phyloP scores from a whole-genome alignment of 2,797 vertebrate genomes.

The Xiphorhynchus erythropygius region DNA sequence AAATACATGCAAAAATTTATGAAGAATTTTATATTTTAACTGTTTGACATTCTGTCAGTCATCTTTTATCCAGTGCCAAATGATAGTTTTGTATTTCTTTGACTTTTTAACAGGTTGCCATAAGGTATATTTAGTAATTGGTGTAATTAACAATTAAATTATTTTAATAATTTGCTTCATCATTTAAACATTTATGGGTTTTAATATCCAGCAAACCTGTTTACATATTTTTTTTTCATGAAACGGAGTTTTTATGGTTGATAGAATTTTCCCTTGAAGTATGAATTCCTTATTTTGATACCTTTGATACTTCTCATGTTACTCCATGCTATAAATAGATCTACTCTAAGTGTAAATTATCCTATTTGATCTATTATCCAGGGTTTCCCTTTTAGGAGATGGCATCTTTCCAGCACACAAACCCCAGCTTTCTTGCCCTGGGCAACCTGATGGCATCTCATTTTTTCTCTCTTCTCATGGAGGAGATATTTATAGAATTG shows the following conservation, averaged over 20 bases:
- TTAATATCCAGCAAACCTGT: not conserved
- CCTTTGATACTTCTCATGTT: not conserved
- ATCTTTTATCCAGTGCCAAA: not conserved
- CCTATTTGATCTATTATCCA: not conserved
- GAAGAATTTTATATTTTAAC: not conserved
- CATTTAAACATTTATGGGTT: not conserved
- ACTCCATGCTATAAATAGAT: not conserved
- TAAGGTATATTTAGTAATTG: not conserved
- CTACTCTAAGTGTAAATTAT: not conserved
- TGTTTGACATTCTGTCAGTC: not conserved
- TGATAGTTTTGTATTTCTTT: not conserved
- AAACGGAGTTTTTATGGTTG: not conserved
- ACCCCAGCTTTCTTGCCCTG: not conserved
- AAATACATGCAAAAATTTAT: not conserved
- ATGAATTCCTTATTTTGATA: not conserved
- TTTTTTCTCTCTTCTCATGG: not conserved
- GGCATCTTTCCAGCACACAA: not conserved
- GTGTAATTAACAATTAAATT: not conserved
- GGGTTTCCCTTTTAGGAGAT: not conserved
- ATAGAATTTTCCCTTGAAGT: not conserved
- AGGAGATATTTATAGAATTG: not conserved
- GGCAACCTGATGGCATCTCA: not conserved
- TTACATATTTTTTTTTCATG: accelerated
- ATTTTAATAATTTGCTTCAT: not conserved
- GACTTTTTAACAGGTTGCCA: not conserved